Evolutionary conservation across 2,888 invertebrate species (phyloP), one percentile per base, ranked within the genome.

Genomic region (Dione vanillae): DNA sequence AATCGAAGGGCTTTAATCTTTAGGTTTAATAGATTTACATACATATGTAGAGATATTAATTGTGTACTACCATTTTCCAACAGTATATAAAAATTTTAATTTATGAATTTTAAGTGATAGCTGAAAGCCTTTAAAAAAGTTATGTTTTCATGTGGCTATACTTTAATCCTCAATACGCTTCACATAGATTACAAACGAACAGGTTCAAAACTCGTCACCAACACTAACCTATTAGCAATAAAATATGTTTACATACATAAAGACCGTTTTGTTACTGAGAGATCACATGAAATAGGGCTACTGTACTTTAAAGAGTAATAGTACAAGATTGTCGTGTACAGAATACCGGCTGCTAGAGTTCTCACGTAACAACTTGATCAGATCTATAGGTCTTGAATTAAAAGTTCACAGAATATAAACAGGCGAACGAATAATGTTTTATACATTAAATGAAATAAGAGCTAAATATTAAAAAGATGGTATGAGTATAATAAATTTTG

Each of bases 401-500:
- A 68, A 77, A 76, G 75, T 77, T 75, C 75, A 77, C 69, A 75
- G 78, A 80, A 79, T 77, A 79, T 76, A 84, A 84, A 83, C 78
- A 84, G 56, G 64, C 70, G 52, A 70, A 77, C 79, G 74, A 66
- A 74, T 79, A 79, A 83, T 80, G 80, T 77, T 80, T 79, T 79
- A 78, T 78, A 81, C 79, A 81, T 82, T 75, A 81, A 83, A 83
- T 81, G 77, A 84, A 84, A 83, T 81, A 82, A 81, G 82, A 85
- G 78, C 77, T 82, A 80, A 80, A 82, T 78, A 80, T 85, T 84
- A 88, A 88, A 87, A 86, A 83, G 76, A 79, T 76, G 78, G 81
- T 83, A 83, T 85, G 85, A 80, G 77, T 80, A 82, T 84, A 81
- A 88, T 90, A 89, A 87, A 90, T 87, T 84, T 78, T 78, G 76